Conservation (phyloP, 1,140 invertebrate genomes). For the Bilobella aurantiaca region DNA sequence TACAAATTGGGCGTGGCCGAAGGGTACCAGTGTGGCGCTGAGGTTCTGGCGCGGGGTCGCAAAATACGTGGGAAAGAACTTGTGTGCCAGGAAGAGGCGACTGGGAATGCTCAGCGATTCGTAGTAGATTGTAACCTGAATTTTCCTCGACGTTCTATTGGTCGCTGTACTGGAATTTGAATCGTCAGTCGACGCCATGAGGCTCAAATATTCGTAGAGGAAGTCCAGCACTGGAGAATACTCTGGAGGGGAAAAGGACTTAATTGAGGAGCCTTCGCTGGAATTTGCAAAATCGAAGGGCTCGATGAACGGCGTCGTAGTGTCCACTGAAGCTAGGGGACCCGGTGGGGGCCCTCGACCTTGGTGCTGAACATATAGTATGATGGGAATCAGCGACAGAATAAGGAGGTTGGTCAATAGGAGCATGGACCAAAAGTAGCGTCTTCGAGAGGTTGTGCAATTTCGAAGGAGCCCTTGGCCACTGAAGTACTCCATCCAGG, state of each 20-base stretch:
- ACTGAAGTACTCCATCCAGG: neutral
- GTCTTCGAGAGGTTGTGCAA: neutral
- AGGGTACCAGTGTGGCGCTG: neutral
- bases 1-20: neutral
- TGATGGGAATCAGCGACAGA: neutral
- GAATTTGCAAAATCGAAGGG: neutral
- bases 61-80: neutral
- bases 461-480: neutral
- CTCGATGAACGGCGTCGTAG: neutral
- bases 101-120: neutral
- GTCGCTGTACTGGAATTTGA: neutral
- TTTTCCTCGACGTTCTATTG: neutral
- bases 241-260: neutral
- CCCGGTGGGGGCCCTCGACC: neutral
- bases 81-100: neutral
- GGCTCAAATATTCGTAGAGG: neutral
- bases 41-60: neutral
- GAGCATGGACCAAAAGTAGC: neutral
- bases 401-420: neutral
- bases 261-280: neutral
- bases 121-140: neutral
- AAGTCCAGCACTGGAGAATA: neutral
- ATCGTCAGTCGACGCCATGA: neutral
- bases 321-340: neutral
- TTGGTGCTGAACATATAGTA: neutral